A percentile compares a stretch with the other conserved stretches of the same genome.
phyloP scores from a whole-genome alignment of 2,888 invertebrate species.

The Patella caerulea region DNA sequence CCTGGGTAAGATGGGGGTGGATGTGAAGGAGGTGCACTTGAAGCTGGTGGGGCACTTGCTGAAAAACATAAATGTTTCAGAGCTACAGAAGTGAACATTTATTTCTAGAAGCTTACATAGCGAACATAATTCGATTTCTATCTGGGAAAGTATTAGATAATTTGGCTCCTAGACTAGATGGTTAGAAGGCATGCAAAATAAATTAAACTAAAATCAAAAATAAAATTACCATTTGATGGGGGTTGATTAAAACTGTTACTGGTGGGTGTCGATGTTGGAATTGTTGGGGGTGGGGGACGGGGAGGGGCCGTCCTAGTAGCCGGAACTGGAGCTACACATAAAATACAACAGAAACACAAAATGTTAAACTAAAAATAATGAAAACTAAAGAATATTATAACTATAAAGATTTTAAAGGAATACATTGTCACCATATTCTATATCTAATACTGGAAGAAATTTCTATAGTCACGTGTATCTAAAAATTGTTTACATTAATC shows the following conservation, averaged over 20 bases:
- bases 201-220: constrained; percentile 3
- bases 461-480: no score
- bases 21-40: constrained; percentile 41
- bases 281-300: constrained; percentile 50
- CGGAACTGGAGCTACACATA: constrained; percentile 10
- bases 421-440: no score
- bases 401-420: not conserved
- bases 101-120: no score
- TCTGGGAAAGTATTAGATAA: not conserved
- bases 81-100: no score
- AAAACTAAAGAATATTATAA: not conserved
- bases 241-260: not conserved
- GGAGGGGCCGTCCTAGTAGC: constrained; percentile 39
- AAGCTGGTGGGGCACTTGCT: constrained; percentile 39
- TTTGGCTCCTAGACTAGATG: constrained; percentile 14
- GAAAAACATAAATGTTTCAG: not conserved
- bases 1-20: constrained; percentile 25
- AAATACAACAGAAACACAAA: constrained; percentile 4
- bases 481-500: no score
- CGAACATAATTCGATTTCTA: no score
- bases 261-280: constrained; percentile 25
- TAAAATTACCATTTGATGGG: constrained; percentile 3
- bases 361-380: constrained; percentile 1
- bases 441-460: no score
- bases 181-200: not conserved